Base-by-base conservation (phyloP, 2,888 invertebrate species). In the Lissonota sp. region DNA sequence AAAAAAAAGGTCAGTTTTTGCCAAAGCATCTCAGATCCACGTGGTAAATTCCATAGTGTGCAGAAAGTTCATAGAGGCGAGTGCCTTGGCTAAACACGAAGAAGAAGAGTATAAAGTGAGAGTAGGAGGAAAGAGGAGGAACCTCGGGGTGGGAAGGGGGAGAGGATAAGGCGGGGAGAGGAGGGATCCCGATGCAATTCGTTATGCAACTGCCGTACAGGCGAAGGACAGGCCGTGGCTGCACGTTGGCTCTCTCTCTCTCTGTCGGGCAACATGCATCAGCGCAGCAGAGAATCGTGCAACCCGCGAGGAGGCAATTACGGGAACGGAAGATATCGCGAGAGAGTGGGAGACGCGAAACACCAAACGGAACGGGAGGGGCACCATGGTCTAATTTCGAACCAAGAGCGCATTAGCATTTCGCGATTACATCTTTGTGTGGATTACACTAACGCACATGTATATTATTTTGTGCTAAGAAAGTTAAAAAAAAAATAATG, bases 331-430 rank as follows among this genome's bases (percentile, higher is more conserved):
- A 66, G 79, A 67, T n/a, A n/a, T 63, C 74, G 10, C 40, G 74
- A 53, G 10, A 1, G 74, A 63, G 49, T 69, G 55, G 44, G 57
- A 26, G 66, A 66, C 44, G 26, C 49, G 73, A 66, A 80, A 82
- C 57, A 57, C 77, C 64, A 79, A 75, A 64, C 75, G 79, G 71
- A 84, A 85, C 67, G 85, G 83, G 85, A 84, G 83, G 84, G 82
- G 82, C 81, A 73, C 53, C 79, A 84, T 82, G 85, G 80, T 87
- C 87, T 88, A 88, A 87, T 88, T 89, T 79, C 83, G 79, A 85
- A 80, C 84, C 84, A 80, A 83, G 55, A 73, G 58, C 44, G 71
- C 55, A 80, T 70, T 66, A 74, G 64, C 58, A 70, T 81, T 78
- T 78, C 73, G 40, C 74, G 53, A 74, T 74, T 78, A 69, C 73